Evolutionary conservation across 2,113 vertebrate genomes (phyloP).

Genomic region (Oryzias javanicus): DNA sequence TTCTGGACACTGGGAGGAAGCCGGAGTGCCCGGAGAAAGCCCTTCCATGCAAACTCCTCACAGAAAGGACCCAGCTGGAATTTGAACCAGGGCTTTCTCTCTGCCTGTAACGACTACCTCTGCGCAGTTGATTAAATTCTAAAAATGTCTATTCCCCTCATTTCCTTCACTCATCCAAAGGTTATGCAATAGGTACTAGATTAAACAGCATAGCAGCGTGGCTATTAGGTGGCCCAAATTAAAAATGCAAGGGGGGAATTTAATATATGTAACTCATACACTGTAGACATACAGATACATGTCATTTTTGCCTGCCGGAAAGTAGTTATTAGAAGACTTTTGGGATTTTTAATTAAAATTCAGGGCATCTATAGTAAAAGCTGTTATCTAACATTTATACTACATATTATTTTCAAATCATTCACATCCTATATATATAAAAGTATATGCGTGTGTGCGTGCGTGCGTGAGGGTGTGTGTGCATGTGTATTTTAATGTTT

Average conservation of each 20-base stretch:
- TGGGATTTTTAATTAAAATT: constrained; percentile 47
- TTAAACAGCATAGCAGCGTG: constrained; percentile 39
- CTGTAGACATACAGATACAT: neutral
- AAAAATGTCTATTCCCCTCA: neutral
- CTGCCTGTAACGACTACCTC: neutral
- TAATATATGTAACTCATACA: neutral
- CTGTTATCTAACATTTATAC: constrained; percentile 25
- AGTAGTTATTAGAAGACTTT: constrained; percentile 35
- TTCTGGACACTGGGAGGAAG: no score
- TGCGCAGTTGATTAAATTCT: constrained; percentile 1
- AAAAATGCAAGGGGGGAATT: constrained; percentile 9
- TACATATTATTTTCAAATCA: neutral
- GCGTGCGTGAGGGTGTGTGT: no score
- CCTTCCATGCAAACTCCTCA: no score
- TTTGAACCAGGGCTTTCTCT: no score
- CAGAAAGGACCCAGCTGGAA: no score
- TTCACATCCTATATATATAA: no score
- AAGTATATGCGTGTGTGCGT: no score
- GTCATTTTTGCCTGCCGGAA: constrained; percentile 31
- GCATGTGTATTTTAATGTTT: no score
- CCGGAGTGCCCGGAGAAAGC: no score
- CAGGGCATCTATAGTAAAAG: constrained; percentile 33
- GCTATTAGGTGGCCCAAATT: constrained; percentile 49
- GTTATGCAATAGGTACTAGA: constrained; percentile 5
- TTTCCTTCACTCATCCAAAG: neutral